Conservation (phyloP, 2,113 vertebrate genomes). For the Seriola rivoliana region DNA sequence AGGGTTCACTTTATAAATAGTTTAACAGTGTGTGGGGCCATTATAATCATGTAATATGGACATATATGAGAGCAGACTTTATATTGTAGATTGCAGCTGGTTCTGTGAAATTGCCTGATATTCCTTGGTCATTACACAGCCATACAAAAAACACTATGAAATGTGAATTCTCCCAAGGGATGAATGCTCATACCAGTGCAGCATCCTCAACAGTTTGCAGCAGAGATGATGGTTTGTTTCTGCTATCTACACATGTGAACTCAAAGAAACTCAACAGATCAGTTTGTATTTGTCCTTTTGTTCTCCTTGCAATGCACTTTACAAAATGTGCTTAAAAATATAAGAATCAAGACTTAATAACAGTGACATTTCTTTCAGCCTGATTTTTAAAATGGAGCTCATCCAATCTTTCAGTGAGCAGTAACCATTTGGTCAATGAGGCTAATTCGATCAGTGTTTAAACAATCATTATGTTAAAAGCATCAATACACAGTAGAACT, state of each 20-base stretch:
- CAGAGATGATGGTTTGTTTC: neutral
- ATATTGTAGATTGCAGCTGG: slow-evolving; percentile 20
- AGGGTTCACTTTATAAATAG: slow-evolving; percentile 22
- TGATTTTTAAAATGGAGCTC: neutral
- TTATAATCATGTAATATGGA: slow-evolving; percentile 21
- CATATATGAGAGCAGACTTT: slow-evolving; percentile 5
- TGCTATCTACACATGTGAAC: no score
- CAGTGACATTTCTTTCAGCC: neutral
- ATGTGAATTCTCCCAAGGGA: slow-evolving; percentile 5
- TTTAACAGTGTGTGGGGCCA: slow-evolving; percentile 3
- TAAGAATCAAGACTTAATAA: slow-evolving; percentile 1
- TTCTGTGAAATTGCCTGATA: slow-evolving; percentile 16
- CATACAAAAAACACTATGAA: slow-evolving; percentile 1
- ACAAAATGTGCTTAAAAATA: neutral
- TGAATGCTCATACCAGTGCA: neutral
- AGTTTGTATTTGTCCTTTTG: neutral
- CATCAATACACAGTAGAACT: neutral
- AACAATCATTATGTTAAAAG: neutral
- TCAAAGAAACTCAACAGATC: neutral
- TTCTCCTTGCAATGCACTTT: neutral
- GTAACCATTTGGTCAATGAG: neutral
- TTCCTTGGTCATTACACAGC: slow-evolving; percentile 17
- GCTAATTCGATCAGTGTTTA: slow-evolving; percentile 8
- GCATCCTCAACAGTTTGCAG: neutral
- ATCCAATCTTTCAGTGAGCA: slow-evolving; percentile 4